Evolutionary conservation across 2,113 vertebrate genomes (phyloP).

Genomic region (Haplochromis vanheusdeni): DNA sequence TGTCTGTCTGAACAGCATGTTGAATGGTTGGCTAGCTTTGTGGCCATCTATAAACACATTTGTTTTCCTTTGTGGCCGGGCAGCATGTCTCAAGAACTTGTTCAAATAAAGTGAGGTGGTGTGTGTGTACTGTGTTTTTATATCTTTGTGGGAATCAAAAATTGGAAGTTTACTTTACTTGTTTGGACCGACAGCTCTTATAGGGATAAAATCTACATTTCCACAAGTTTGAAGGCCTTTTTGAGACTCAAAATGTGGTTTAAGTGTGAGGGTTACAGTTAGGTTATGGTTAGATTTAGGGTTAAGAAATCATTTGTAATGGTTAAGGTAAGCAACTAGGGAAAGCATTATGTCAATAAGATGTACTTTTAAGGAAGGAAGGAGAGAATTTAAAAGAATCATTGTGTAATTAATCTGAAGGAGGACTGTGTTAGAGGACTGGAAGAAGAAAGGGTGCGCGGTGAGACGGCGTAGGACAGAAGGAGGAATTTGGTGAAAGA

Average conservation of each 20-base stretch:
- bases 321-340: not conserved
- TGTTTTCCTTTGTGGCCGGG: not conserved
- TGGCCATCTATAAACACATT: not conserved
- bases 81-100: not conserved
- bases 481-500: not conserved
- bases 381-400: constrained; percentile 27
- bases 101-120: not conserved
- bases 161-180: not conserved
- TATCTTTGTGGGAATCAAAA: not conserved
- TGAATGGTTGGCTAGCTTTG: not conserved
- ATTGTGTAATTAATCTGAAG: constrained; percentile 17
- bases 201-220: not conserved
- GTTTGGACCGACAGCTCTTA: not conserved
- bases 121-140: not conserved
- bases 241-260: not conserved
- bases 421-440: not conserved
- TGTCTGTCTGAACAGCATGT: not conserved
- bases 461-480: not conserved
- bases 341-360: not conserved
- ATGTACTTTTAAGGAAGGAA: constrained; percentile 17
- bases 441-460: not conserved
- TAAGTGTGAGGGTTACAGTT: not conserved
- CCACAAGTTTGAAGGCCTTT: not conserved
- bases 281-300: not conserved
- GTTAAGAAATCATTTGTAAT: not conserved